A percentile compares a stretch with the other conserved stretches of the same genome.
phyloP scores from a whole-genome alignment of 64 coral and sea anemone species.

The Montipora efflorescens region DNA sequence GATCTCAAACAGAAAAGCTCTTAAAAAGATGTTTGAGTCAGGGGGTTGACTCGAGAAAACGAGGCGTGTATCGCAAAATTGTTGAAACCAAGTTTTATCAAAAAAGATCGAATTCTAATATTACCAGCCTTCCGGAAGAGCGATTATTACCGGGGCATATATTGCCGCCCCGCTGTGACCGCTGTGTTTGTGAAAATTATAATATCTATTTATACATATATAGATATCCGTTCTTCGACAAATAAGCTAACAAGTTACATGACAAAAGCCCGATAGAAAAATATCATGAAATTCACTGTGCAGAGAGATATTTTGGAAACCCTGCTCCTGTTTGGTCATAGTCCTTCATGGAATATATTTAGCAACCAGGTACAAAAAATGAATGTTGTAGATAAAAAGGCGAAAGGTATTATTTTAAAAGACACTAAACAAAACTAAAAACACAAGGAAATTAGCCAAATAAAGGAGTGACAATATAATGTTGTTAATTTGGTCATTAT shows the following conservation, averaged over 20 bases:
- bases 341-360: too few relatives aligned
- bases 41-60: not conserved
- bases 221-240: not conserved
- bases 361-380: too few relatives aligned
- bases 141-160: not conserved
- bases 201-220: not conserved
- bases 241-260: slow-evolving; percentile 1
- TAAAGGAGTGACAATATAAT: not conserved
- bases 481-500: not conserved
- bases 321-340: not conserved
- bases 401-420: slow-evolving; percentile 3
- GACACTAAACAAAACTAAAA: not conserved
- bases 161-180: not conserved
- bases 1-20: not conserved
- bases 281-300: not conserved
- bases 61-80: not conserved
- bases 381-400: too few relatives aligned
- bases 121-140: slow-evolving; percentile 7
- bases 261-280: not conserved
- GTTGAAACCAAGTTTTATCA: not conserved
- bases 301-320: not conserved
- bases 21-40: not conserved
- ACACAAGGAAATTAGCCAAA: not conserved
- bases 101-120: not conserved
- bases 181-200: not conserved